Percentiles rank a stretch among this genome's conserved stretches.
Evolutionary conservation across 2,113 vertebrate species (phyloP).

Genomic region (Pipa parva): DNA sequence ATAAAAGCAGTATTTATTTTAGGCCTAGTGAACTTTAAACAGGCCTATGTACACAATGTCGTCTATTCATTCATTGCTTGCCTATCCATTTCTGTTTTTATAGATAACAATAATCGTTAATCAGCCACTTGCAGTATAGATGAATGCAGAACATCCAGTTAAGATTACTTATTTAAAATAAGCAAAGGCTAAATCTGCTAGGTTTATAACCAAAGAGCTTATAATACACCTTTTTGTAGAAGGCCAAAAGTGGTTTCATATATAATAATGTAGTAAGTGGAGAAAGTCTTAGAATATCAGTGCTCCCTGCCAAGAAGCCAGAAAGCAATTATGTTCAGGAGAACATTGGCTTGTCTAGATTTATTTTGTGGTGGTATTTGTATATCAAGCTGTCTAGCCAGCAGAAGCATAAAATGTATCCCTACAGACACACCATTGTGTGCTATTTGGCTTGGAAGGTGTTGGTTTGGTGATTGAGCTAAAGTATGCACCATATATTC

Average conservation of each 20-base stretch:
- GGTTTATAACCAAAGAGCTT: not conserved
- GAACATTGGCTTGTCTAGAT: constrained; percentile 25
- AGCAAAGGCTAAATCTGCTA: not conserved
- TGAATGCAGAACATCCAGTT: not conserved
- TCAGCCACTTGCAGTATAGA: not conserved
- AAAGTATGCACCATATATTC: too few species aligned
- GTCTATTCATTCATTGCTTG: not conserved
- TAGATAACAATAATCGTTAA: not conserved
- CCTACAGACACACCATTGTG: constrained; percentile 1
- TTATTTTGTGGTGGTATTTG: constrained; percentile 19
- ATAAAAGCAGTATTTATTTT: too few species aligned
- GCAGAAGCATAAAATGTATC: constrained; percentile 15
- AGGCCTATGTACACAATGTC: too few species aligned
- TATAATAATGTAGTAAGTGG: constrained; percentile 1
- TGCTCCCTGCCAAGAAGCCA: constrained; percentile 22
- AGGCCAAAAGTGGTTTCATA: constrained; percentile 9
- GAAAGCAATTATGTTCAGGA: constrained; percentile 29
- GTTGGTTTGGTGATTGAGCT: too few species aligned
- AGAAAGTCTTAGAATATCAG: constrained; percentile 12
- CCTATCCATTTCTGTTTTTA: not conserved
- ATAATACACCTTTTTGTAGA: not conserved
- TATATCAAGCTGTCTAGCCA: constrained; percentile 25
- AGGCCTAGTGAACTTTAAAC: too few species aligned
- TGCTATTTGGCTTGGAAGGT: not conserved
- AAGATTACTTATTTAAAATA: constrained; percentile 1